A percentile compares a stretch with the other conserved stretches of the same genome.
phyloP scores from a whole-genome alignment of 2,113 vertebrate genomes.

The Gila orcuttii region DNA sequence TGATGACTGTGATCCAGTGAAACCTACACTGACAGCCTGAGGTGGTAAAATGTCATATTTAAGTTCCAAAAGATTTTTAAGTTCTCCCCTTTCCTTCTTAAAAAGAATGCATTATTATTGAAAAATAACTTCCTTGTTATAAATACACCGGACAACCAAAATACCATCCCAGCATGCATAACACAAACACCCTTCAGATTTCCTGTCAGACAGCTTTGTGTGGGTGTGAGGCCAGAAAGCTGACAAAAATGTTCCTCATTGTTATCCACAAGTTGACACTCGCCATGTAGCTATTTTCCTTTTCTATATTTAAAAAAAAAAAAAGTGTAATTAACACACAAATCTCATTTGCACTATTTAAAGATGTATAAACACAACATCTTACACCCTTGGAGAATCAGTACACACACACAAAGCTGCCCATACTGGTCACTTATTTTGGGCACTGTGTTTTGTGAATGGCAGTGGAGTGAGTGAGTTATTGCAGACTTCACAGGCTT shows the following conservation, averaged over 20 bases:
- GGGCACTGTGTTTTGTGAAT: not conserved
- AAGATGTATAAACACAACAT: not conserved
- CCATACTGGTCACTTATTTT: not conserved
- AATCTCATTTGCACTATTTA: not conserved
- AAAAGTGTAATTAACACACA: not conserved
- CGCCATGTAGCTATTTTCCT: too few species aligned
- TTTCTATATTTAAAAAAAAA: too few species aligned
- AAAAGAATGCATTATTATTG: not conserved
- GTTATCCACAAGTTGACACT: not conserved
- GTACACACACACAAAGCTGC: not conserved
- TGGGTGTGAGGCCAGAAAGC: conserved; percentile 5
- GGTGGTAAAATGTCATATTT: not conserved
- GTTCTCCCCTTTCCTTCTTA: not conserved
- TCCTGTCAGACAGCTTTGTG: conserved; percentile 29
- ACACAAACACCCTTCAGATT: conserved; percentile 16
- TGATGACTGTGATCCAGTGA: not conserved
- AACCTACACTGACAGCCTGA: not conserved
- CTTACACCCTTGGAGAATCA: not conserved
- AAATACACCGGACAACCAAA: conserved; percentile 6
- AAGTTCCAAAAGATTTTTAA: too few species aligned
- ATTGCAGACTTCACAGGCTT: not conserved
- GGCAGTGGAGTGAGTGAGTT: not conserved
- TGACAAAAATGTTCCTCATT: conserved; percentile 15
- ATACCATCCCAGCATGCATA: not conserved
- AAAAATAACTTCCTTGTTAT: not conserved